These are phyloP conservation scores for Dromas ardeola DNA, from an alignment of 2,113 vertebrate species.

Conservation along the genomic window DNA sequence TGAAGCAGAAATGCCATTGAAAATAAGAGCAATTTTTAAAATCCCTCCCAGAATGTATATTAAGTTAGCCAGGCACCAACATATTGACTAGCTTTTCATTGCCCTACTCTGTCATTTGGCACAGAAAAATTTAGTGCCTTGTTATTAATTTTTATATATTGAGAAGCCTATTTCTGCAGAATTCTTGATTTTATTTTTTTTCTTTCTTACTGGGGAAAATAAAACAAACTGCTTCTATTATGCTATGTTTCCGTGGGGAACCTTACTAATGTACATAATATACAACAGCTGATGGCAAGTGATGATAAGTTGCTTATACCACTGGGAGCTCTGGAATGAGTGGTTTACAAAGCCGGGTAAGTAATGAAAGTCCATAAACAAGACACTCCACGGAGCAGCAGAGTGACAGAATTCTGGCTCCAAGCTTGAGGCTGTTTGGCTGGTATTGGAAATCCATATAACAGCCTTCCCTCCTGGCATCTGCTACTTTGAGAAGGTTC, in stretches of 20 bases:
- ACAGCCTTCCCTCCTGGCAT: constrained; percentile 53
- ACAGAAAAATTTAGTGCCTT: neutral
- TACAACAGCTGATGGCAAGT: constrained; percentile 52
- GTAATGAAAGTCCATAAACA: constrained; percentile 69
- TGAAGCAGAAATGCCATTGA: neutral
- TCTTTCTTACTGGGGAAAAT: neutral
- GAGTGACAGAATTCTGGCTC: constrained; percentile 62
- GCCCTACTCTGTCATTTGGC: constrained; percentile 14
- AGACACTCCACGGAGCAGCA: constrained; percentile 14
- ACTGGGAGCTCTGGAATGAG: constrained; percentile 47
- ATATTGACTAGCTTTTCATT: neutral
- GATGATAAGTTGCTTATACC: constrained; percentile 55
- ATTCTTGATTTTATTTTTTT: neutral
- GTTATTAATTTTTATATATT: constrained; percentile 23
- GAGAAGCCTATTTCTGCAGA: neutral
- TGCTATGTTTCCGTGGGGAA: neutral
- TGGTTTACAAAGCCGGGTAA: constrained; percentile 41
- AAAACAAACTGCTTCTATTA: constrained; percentile 40
- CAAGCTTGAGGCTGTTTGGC: constrained; percentile 49
- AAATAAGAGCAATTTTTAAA: neutral
- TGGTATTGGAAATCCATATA: constrained; percentile 68
- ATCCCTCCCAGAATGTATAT: neutral
- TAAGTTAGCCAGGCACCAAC: neutral
- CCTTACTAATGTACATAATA: constrained; percentile 26
- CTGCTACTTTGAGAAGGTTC: constrained; percentile 63